Conservation (phyloP, 2,113 vertebrate genomes). For the Elgaria multicarinata region DNA sequence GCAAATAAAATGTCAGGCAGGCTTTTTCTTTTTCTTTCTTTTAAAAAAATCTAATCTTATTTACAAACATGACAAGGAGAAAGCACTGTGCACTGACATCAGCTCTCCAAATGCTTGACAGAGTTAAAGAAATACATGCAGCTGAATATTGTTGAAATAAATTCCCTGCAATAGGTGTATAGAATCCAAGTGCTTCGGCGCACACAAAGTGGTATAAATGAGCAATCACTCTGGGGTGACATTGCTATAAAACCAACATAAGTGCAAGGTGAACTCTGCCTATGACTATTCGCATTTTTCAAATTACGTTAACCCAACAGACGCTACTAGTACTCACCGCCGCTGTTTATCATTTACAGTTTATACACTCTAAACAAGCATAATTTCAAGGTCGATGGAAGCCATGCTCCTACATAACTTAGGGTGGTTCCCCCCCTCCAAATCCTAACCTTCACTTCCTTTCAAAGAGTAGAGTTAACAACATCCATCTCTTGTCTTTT, state of each 20-base stretch:
- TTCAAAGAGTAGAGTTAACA: background rate
- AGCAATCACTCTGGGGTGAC: background rate
- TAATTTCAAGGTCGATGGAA: conserved; percentile 28
- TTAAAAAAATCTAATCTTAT: conserved; percentile 19
- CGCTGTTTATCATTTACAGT: conserved; percentile 8
- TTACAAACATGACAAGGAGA: conserved; percentile 41
- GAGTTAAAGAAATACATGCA: conserved; percentile 2
- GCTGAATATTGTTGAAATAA: conserved; percentile 13
- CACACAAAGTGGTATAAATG: conserved; percentile 19
- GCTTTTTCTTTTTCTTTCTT: background rate
- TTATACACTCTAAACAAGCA: conserved; percentile 2
- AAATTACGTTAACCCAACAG: conserved; percentile 22
- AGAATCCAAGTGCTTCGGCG: background rate
- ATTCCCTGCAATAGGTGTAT: background rate
- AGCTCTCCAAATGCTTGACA: conserved; percentile 36
- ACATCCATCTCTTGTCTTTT: background rate
- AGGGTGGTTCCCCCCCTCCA: background rate
- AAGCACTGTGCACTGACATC: background rate
- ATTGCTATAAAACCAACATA: background rate
- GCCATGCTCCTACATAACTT: background rate
- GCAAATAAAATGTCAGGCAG: conserved; percentile 8
- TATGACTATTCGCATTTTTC: conserved; percentile 29
- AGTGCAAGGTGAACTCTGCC: conserved; percentile 17
- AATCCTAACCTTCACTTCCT: conserved; percentile 9
- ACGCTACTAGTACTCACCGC: conserved; percentile 3